phyloP scores from a whole-genome alignment of 2,888 invertebrate species.

The Harpalus rufipes region DNA sequence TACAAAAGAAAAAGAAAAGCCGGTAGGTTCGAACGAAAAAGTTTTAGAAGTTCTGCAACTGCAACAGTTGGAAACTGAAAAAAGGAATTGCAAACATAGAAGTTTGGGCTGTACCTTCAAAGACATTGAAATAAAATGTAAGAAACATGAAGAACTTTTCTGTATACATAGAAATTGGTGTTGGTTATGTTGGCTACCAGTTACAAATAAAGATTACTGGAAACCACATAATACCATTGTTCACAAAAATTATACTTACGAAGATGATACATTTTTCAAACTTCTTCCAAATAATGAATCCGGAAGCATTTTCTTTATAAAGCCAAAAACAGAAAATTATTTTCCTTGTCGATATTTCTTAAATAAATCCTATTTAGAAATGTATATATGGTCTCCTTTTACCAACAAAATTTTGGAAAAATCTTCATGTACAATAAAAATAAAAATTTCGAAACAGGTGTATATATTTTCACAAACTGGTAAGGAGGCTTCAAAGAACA shows the following conservation, averaged over 20 bases:
- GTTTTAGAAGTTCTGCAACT: background rate
- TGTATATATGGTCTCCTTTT: background rate
- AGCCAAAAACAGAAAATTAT: background rate
- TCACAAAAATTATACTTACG: background rate
- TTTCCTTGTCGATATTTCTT: constrained; percentile 1
- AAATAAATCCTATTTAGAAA: background rate
- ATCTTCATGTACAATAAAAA: background rate
- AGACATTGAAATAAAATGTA: constrained; percentile 20
- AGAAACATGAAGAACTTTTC: constrained; percentile 21
- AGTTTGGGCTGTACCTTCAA: background rate
- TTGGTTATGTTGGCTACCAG: background rate
- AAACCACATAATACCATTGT: background rate
- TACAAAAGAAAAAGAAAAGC: too few species aligned
- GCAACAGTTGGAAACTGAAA: background rate
- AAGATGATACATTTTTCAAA: background rate
- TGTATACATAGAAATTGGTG: background rate
- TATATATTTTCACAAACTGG: background rate
- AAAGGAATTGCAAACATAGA: background rate
- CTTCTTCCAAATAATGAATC: background rate
- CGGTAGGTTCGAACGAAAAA: too few species aligned
- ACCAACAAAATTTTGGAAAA: background rate
- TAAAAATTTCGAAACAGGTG: background rate
- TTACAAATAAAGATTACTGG: background rate
- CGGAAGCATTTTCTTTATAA: background rate
- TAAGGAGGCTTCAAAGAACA: background rate